Evolutionary conservation across 2,113 vertebrate species (phyloP), one percentile per base, ranked within the genome.

Genomic region (Eulemur macaco): DNA sequence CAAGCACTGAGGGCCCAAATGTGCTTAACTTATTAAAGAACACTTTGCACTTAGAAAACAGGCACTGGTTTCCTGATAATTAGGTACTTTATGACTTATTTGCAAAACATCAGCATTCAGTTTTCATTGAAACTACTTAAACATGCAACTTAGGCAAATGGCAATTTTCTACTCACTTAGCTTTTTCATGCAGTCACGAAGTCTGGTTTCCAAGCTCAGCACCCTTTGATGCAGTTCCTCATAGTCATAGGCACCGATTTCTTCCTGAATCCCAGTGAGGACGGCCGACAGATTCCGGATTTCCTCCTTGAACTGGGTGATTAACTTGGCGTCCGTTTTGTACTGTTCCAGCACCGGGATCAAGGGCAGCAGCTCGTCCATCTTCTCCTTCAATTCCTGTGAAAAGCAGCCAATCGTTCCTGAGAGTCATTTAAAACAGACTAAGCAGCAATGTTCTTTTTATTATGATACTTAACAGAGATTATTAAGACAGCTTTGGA

Each of bases 291-390:
- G 98, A 97, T 99, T 99, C 97, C 99, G 98, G 96, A 99, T 99
- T 98, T 99, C 99, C 96, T 99, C 99, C 98, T 99, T 99, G 98
- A 99, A 99, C 97, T 99, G 99, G 34, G 99, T 99, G 98, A 99
- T 99, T 95, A 99, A 98, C 89, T 99, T 99, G 85, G 99, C 99
- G 86, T 99, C 99, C 47, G 99, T 99, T 98, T 99, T 99, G 98
- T 99, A 99, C 98, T 99, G 99, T 97, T 99, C 99, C 98, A 99
- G 98, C 91, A 99, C 99, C 0, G 99, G 99, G 96, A 99, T 99
- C 98, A 99, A 95, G 34, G 99, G 99, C 97, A 99, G 98, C 80
- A 99, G 99, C 96, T 99, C 99, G 23, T 99, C 99, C 99, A 99
- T 99, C 97, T 99, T 99, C 97, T 99, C 99, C 95, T 99, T 99